Evolutionary conservation across 2,113 vertebrate species (phyloP).

Genomic region (Tursiops truncatus): DNA sequence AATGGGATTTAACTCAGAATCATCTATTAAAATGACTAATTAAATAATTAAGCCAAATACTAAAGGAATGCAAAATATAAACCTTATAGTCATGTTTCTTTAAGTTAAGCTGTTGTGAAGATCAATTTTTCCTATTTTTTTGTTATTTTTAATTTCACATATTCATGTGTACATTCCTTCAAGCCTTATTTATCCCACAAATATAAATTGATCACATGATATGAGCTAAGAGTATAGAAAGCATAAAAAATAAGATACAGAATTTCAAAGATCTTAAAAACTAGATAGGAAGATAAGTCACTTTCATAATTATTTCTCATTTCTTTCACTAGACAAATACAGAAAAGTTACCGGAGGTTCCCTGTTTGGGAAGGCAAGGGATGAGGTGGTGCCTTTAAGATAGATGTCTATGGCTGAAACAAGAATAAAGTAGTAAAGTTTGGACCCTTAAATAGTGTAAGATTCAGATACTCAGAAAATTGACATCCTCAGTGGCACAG

Average conservation of each 20-base stretch:
- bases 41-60: not conserved
- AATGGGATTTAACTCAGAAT: not conserved
- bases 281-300: not conserved
- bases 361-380: not conserved
- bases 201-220: not conserved
- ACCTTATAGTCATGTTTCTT: not conserved
- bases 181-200: not conserved
- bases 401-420: not conserved
- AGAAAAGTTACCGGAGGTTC: not conserved
- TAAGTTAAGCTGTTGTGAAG: not conserved
- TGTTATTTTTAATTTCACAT: not conserved
- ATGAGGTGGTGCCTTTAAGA: not conserved
- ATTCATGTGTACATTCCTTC: not conserved
- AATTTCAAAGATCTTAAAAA: not conserved
- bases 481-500: not conserved
- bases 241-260: not conserved
- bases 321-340: not conserved
- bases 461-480: not conserved
- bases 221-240: not conserved
- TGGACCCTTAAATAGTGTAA: not conserved
- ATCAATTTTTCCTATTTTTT: not conserved
- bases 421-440: not conserved
- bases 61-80: not conserved
- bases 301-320: not conserved
- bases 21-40: not conserved